Evolutionary conservation across 2,113 vertebrate species (phyloP).

Genomic region (Anser brachyrhynchus): DNA sequence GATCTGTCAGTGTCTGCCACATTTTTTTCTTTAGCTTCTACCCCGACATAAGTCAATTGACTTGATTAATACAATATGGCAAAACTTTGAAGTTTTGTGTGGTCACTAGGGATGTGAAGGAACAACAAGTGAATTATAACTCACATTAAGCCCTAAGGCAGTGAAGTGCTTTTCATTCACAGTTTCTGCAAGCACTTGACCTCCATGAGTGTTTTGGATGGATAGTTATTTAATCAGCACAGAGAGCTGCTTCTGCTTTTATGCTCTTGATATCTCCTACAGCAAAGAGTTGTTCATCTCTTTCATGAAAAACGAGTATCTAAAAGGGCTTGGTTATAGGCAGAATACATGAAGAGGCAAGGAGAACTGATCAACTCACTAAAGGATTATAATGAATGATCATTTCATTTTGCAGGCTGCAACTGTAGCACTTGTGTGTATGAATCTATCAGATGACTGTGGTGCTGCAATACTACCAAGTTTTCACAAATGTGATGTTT

Average conservation of each 20-base stretch:
- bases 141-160: background rate
- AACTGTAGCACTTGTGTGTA: background rate
- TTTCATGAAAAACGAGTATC: background rate
- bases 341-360: background rate
- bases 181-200: slow-evolving; percentile 24
- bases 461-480: fast-evolving
- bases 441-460: background rate
- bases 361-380: background rate
- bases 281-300: background rate
- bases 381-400: background rate
- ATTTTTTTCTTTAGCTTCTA: background rate
- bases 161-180: background rate
- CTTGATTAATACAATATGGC: background rate
- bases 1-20: background rate
- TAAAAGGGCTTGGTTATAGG: background rate
- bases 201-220: background rate
- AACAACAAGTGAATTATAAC: background rate
- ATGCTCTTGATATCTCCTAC: background rate
- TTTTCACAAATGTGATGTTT: background rate
- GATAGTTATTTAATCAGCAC: background rate
- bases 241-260: background rate
- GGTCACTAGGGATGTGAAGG: background rate
- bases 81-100: background rate
- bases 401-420: background rate
- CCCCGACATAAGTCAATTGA: background rate